Base-by-base conservation (phyloP, 2,113 vertebrate genomes). In the Melanerpes formicivorus region DNA sequence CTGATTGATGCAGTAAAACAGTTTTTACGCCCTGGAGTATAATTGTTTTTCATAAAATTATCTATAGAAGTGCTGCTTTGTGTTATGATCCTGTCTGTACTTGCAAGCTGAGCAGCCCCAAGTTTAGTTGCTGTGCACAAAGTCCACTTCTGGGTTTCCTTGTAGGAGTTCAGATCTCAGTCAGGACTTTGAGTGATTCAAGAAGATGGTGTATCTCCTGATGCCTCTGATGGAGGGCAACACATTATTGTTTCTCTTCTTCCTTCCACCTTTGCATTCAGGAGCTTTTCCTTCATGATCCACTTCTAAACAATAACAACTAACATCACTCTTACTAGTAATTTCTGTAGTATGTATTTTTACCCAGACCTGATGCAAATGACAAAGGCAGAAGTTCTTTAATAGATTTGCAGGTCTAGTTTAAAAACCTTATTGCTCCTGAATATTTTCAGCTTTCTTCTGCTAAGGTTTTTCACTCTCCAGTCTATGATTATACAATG, bases 11-110 rank as follows among this genome's bases (percentile, higher is more conserved):
- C 81, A 83, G 46, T 80, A 56, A 80, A 88, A 54, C 52, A 46
- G 11, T 81, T 93, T 95, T 93, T 78, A 77, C 92, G 62, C 86
- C 93, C 65, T 56, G 42, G 40, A 84, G 80, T 88, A 37, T 75
- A 81, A 40, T 42, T 79, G 27, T 66, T 79, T 93, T 91, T 59
- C 74, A 58, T 69, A 87, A 81, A 84, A 80, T 75, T 85, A 74
- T 71, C 80, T 92, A 21, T 52, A 58, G 80, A 58, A 52, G 1
- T 77, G 12, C n/a, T 52, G 0, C 18, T 75, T 67, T 52, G 17
- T 93, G 65, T 89, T 85, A 56, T 46, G 56, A n/a, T 42, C 29
- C 52, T 74, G 55, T 71, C 81, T 70, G 37, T 70, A 25, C 80
- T 70, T 64, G 71, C 67, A 62, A 25, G 30, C 44, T 62, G 80